Evolutionary conservation across 2,888 invertebrate species (phyloP), one percentile per base, ranked within the genome.

Genomic region (Papilio gigon): DNA sequence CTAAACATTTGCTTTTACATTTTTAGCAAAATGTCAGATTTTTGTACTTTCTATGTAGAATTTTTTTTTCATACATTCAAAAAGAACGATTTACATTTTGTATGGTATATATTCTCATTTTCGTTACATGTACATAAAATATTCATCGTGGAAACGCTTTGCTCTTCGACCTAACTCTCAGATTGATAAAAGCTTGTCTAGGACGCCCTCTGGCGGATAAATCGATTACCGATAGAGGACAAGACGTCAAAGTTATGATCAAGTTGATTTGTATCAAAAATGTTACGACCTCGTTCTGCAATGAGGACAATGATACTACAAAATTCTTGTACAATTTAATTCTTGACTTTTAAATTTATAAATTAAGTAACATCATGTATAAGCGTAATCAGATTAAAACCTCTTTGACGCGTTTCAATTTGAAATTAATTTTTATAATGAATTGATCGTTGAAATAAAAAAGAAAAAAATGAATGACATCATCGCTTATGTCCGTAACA

Each of bases 171-270:
- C 14, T 22, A 50, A 25, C 12, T 27, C 25, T 50, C 50, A 25
- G 47, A 47, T 25, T 47, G 22, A 25, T 50, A 27, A 25, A 25
- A 53, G 53, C n/a, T 53, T 27, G 53, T 53, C 12, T 50, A 53
- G 53, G 53, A 53, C n/a, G 27, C 53, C 53, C 27, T 53, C 27
- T 27, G 27, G 0, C 8, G 53, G n/a, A 53, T n/a, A 53, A 53
- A 53, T 53, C 53, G 53, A 53, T 53, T 27, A n/a, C 27, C 53
- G 25, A 53, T 27, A 50, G 14, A 6, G 25, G 50, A 50, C 50
- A 50, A 50, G 25, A 14, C 22, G 25, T 4, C 22, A 11, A 20
- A 42, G 22, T 44, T 44, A 22, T 27, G 50, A 50, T 50, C 20
- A 22, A 47, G 22, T 47, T 22, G n/a, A 30, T 27, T 27, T 27